Evolutionary conservation across 2,888 invertebrate genomes (phyloP), one percentile per base, ranked within the genome.

Genomic region (Drosophila eohydei): DNA sequence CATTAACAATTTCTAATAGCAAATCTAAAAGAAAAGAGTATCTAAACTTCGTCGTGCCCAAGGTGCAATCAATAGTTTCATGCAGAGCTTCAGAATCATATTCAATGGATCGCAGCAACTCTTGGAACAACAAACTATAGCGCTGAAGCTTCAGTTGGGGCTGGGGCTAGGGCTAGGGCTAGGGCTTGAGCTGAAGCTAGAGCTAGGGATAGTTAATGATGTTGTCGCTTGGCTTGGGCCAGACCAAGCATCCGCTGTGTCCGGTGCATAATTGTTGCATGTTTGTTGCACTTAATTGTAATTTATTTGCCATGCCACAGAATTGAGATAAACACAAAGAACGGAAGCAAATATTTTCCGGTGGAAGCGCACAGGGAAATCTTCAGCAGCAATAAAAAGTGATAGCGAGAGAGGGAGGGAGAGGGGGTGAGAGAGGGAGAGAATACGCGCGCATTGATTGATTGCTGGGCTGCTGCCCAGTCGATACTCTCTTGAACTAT

Each of bases 271-370:
- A 85, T 77, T 86, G 76, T 73, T 82, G 83, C 78, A 80, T 83
- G 88, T 78, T 81, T 80, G 83, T 64, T 84, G 84, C 89, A 84
- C 71, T 88, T 88, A 84, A 86, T 88, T 83, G 77, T 89, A 84
- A 84, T 81, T 83, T 83, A 88, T 84, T 84, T 88, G 78, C 83
- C 88, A 75, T 66, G 46, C 77, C 68, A 69, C 60, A 65, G 78
- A 71, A 78, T 58, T 61, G 52, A 44, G 56, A 65, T 64, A 56
- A 82, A 71, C 79, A 71, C 82, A 76, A 71, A 81, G 84, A 84
- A 83, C 84, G 84, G 84, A 84, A 84, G 81, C 87, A 78, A 86
- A 88, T 78, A 87, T 81, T 84, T 89, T 84, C 87, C 89, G 87
- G 87, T 84, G 87, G 84, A 84, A 86, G 77, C 57, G 77, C 46